These are phyloP conservation scores for Metellina segmentata DNA, from an alignment of 2,888 invertebrate species.

Conservation along the genomic window DNA sequence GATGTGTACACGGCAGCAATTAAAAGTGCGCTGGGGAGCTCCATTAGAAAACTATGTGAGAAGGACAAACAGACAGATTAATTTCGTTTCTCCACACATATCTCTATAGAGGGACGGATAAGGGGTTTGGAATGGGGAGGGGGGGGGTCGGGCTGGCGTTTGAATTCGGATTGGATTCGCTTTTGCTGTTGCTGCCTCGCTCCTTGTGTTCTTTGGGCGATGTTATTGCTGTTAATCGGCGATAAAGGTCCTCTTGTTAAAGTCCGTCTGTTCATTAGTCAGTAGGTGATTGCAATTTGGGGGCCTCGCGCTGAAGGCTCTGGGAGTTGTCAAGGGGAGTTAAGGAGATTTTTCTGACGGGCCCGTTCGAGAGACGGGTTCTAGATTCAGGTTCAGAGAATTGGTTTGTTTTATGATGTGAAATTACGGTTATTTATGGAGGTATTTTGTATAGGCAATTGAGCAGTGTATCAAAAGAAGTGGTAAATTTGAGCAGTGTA, in stretches of 20 bases:
- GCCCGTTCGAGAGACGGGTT: neutral
- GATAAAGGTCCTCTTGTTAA: constrained; percentile 42
- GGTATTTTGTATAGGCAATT: neutral
- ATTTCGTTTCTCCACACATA: constrained; percentile 64
- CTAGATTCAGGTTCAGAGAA: neutral
- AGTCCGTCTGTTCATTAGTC: constrained; percentile 72
- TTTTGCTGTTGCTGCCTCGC: constrained; percentile 46
- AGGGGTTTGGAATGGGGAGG: constrained; percentile 7
- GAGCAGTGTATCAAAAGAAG: neutral
- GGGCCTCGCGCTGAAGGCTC: constrained; percentile 2
- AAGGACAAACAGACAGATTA: constrained; percentile 76
- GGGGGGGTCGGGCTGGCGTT: constrained; percentile 2
- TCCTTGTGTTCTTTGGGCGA: constrained; percentile 41
- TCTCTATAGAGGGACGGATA: neutral
- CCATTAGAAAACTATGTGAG: constrained; percentile 77
- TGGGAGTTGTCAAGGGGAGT: neutral
- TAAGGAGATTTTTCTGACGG: neutral
- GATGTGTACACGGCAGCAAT: constrained; percentile 72
- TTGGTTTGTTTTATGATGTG: neutral
- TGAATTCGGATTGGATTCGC: constrained; percentile 70
- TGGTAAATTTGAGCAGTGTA: neutral
- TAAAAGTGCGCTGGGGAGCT: constrained; percentile 75
- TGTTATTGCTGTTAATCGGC: constrained; percentile 73
- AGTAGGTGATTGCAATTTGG: constrained; percentile 71
- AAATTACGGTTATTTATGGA: neutral